A percentile compares a stretch with the other conserved stretches of the same genome.
Evolutionary conservation across 2,113 vertebrate genomes (phyloP).

Genomic region (Pluvialis apricaria): DNA sequence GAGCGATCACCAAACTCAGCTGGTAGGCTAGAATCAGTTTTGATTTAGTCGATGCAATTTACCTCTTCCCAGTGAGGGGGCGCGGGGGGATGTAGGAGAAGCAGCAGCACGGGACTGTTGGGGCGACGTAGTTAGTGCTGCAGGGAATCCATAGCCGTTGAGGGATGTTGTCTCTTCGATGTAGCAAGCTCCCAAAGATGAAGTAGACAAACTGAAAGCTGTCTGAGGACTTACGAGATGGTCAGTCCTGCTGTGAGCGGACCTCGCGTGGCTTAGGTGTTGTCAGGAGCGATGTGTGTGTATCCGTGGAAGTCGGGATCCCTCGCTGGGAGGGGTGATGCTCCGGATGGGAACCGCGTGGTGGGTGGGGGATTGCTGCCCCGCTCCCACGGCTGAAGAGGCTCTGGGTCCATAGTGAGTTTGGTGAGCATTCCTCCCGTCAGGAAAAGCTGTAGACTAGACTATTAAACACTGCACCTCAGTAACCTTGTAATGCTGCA

Average conservation of each 20-base stretch:
- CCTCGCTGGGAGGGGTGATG: neutral
- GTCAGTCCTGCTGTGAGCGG: neutral
- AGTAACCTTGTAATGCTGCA: conserved; percentile 93
- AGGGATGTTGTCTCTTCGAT: neutral
- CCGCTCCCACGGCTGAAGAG: accelerated
- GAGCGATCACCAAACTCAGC: conserved; percentile 64
- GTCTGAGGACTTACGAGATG: neutral
- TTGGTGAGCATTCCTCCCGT: conserved; percentile 76
- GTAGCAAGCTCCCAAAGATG: neutral
- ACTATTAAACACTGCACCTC: conserved; percentile 88
- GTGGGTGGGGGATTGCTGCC: neutral
- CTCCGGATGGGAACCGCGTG: neutral
- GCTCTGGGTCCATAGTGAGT: conserved; percentile 21
- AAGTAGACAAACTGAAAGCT: neutral
- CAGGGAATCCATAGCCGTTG: neutral
- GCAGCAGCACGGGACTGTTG: neutral
- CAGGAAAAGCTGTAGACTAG: conserved; percentile 67
- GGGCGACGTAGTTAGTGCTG: neutral
- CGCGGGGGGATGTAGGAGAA: neutral
- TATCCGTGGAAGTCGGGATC: neutral
- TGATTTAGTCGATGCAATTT: neutral
- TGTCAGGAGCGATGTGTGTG: neutral
- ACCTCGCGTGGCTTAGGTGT: neutral
- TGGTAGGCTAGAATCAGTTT: conserved; percentile 11
- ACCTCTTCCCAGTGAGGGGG: neutral